Percentiles rank a stretch among this genome's conserved stretches.
These are phyloP conservation scores for Xiphophorus birchmanni DNA, from an alignment of 2,797 vertebrate species.

Conservation along the genomic window DNA sequence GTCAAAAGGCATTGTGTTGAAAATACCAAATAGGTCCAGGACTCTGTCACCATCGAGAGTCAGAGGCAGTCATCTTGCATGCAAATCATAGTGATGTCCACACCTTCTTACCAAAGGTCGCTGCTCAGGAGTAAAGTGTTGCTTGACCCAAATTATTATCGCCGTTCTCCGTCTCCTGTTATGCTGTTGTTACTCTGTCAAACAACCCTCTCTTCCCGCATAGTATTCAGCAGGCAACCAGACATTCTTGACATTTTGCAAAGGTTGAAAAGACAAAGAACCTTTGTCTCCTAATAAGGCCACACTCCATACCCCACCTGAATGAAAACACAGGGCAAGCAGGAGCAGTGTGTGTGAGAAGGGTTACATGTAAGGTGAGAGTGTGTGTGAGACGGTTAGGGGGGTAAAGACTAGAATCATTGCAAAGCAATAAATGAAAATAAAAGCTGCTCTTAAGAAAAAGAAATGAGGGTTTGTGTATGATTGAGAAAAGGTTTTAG, in stretches of 20 bases:
- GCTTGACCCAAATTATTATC: conserved; percentile 60
- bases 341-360: neutral
- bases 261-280: conserved; percentile 86
- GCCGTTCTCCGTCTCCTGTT: conserved; percentile 39
- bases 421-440: neutral
- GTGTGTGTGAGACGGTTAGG: conserved; percentile 11
- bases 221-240: conserved; percentile 64
- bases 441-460: conserved; percentile 20
- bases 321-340: conserved; percentile 72
- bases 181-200: conserved; percentile 34
- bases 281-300: conserved; percentile 85
- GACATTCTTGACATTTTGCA: conserved; percentile 86
- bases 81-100: conserved; percentile 21
- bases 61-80: conserved; percentile 33
- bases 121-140: conserved; percentile 41
- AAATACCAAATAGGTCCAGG: neutral
- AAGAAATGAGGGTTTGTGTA: neutral
- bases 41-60: conserved; percentile 19
- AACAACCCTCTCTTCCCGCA: conserved; percentile 15
- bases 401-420: conserved; percentile 9
- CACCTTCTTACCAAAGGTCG: conserved; percentile 45
- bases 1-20: neutral
- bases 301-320: conserved; percentile 68
- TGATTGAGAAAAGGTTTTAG: conserved; percentile 11
- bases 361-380: neutral